Conservation (phyloP, 1,140 invertebrate species). For the Formica selysi region DNA sequence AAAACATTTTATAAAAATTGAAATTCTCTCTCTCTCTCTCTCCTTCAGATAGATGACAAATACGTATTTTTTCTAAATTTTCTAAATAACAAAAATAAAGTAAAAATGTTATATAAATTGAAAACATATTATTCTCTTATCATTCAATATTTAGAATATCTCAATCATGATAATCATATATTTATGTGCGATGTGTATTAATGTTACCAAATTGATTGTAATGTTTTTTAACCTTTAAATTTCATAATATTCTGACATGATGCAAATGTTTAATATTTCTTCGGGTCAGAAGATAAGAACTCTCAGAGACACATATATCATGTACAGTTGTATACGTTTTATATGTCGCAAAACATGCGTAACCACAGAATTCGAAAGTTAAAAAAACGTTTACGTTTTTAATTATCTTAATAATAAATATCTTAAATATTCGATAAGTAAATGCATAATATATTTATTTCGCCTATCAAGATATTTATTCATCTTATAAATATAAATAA, state of each 20-base stretch:
- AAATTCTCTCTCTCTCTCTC: background rate
- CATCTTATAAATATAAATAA: background rate
- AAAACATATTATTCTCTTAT: background rate
- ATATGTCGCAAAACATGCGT: background rate
- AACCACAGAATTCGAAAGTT: background rate
- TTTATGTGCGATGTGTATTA: background rate
- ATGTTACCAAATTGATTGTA: background rate
- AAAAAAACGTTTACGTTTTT: background rate
- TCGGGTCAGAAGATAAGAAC: conserved; percentile 21
- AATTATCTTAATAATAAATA: background rate
- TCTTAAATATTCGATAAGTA: background rate
- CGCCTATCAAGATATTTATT: background rate
- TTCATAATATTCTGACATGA: conserved; percentile 1
- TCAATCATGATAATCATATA: background rate
- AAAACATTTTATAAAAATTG: background rate
- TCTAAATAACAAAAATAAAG: background rate
- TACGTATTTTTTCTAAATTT: background rate
- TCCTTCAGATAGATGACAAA: background rate
- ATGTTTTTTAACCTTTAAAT: conserved; percentile 16
- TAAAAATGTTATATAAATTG: background rate
- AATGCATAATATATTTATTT: background rate
- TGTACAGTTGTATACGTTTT: background rate
- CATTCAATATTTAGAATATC: background rate
- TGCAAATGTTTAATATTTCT: background rate
- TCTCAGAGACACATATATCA: background rate